Evolutionary conservation across 2,888 invertebrate species (phyloP), one percentile per base, ranked within the genome.

Genomic region (Heteromurus nitidus): DNA sequence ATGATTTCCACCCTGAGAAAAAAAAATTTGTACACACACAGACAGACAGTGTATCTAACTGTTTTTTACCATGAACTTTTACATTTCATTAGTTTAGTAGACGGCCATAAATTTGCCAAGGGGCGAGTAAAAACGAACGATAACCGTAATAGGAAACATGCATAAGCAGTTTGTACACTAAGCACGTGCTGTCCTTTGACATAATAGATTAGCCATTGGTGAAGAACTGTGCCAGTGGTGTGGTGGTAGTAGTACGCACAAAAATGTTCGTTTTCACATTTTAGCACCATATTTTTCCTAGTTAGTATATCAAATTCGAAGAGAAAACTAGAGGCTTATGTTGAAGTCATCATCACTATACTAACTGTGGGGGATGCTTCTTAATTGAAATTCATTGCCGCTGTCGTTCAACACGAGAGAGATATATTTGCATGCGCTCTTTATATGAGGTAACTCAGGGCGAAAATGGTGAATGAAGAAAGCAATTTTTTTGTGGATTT

Each of bases 111-210:
- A 31, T 60, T 36, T 64, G 42, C 42, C 26, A 60, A 5, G 11
- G 67, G 47, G 47, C n/a, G n/a, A 47, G 47, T 16, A 62, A 44
- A 20, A 30, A 30, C 18, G 30, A 18, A 30, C 2, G 64, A 79
- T 72, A 79, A 79, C 79, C 70, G 72, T 79, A 79, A 79, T 65
- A 79, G 72, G 79, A 70, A 53, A 44, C 9, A 50, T 47, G 11
- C 28, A 9, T n/a, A 55, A 47, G 24, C 28, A 58, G 55, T 67
- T 79, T 65, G 79, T 68, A 80, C 58, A 26, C 80, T 53, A 42
- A 74, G 44, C 80, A 80, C 80, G 80, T 80, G 80, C 74, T 69
- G 20, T 53, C 36, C 50, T 64, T 72, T 65, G 79, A 72, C 69
- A 79, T 67, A 69, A 70, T 72, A 20, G 36, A 68, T 50, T 74